Base-by-base conservation (phyloP, 2,113 vertebrate genomes). In the Mesembrinibis cayennensis region DNA sequence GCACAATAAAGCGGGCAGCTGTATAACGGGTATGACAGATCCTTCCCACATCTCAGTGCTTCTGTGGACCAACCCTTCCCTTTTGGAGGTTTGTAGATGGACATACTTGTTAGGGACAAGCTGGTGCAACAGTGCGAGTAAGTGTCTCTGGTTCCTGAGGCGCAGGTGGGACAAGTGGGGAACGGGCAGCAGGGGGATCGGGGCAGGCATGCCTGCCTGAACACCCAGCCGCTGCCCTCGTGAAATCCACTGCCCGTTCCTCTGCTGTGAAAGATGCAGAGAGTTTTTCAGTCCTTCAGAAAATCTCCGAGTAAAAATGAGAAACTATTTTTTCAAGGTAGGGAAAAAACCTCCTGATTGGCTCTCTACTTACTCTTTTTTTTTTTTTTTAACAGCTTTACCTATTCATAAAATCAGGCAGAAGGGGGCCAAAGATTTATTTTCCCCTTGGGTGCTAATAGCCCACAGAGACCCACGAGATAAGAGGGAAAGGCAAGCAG, bases 111-210 rank as follows among this genome's bases (percentile, higher is more conserved):
- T 21, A 23, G 52, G 65, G 16, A 56, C 5, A 32, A 61, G 30
- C 17, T 49, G 80, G 47, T 20, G 20, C 32, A 59, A 40, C 10
- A 13, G 0, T 4, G 17, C 1, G 1, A 50, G 58, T 19, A 16
- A 21, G 30, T 8, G 29, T n/a, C 59, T 55, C 10, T 0, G 1
- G 49, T 25, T 74, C 50, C 45, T 7, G 45, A 66, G 25, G 42
- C 0, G 0, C 0, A 0, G 21, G 10, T 52, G 36, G 58, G 44
- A 69, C 0, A 3, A 72, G 38, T 0, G 0, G 36, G 36, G 29
- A 72, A 16, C 1, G 0, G 34, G 29, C 11, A 32, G 17, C 0
- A 1, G 8, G 11, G 63, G 25, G 2, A 8, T 3, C 1, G 0
- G 50, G 45, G 5, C 9, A 45, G 21, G n/a, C 30, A 17, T 2